These are phyloP conservation scores for Rhinolophus sinicus DNA, from an alignment of 2,113 vertebrate genomes.

Conservation along the genomic window DNA sequence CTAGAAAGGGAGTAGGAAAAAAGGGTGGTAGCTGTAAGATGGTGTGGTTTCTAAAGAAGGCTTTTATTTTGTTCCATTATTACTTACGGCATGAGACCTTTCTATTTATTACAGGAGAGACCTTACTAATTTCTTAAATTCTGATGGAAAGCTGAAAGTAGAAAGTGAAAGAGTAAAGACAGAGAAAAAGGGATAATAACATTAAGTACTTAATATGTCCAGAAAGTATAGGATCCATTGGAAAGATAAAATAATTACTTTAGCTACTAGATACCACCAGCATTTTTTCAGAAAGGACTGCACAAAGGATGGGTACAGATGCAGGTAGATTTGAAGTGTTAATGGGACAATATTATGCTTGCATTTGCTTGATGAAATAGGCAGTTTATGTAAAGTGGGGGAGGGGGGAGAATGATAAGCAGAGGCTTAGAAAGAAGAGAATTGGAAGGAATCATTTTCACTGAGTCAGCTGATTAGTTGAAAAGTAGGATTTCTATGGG, in stretches of 20 bases:
- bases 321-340: not conserved
- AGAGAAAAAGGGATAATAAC: not conserved
- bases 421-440: not conserved
- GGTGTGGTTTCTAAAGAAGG: not conserved
- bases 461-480: not conserved
- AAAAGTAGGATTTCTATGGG: not conserved
- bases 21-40: not conserved
- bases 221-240: not conserved
- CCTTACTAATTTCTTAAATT: not conserved
- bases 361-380: not conserved
- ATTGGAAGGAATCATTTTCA: slow-evolving; percentile 2
- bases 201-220: not conserved
- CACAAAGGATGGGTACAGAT: not conserved
- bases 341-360: not conserved
- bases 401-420: not conserved
- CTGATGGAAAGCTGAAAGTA: not conserved
- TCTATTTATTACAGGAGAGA: not conserved
- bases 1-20: not conserved
- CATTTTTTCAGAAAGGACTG: slow-evolving; percentile 31
- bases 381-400: not conserved
- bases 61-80: slow-evolving; percentile 5
- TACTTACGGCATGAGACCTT: not conserved
- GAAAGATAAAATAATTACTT: not conserved
- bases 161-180: not conserved
- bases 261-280: not conserved